A percentile compares a stretch with the other conserved stretches of the same genome.
Conservation (phyloP, 2,888 invertebrate species). For the Yponomeuta malinellus region DNA sequence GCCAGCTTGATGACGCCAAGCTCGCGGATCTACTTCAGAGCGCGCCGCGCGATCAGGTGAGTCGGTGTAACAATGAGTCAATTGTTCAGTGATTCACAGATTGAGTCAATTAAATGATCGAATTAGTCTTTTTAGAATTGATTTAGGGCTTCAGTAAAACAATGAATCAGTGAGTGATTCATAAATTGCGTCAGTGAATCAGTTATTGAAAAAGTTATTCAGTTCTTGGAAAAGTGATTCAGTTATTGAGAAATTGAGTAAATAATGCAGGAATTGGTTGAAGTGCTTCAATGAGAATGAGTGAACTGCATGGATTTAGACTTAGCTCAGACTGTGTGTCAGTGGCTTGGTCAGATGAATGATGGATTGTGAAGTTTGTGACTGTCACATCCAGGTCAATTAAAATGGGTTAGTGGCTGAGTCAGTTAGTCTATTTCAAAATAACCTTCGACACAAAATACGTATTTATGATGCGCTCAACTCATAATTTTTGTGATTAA, state of each 20-base stretch:
- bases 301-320: no score
- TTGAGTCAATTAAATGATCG: no score
- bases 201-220: neutral
- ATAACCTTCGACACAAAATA: no score
- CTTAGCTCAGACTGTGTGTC: no score
- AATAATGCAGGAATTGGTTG: neutral
- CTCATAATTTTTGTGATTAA: no score
- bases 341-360: no score
- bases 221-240: no score
- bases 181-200: neutral
- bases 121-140: no score
- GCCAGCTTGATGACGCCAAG: constrained; percentile 75
- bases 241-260: no score
- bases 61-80: constrained; percentile 40
- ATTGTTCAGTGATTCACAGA: neutral
- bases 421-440: neutral
- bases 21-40: constrained; percentile 56
- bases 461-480: no score
- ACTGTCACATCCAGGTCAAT: no score
- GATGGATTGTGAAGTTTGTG: no score
- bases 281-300: neutral
- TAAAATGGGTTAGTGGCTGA: neutral
- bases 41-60: constrained; percentile 58
- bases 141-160: neutral
- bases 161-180: neutral